A percentile compares a stretch with the other conserved stretches of the same genome.
phyloP scores from a whole-genome alignment of 30 jellyfish, hydroid and myxozoan genomes.

The Chrysaora quinquecirrha region DNA sequence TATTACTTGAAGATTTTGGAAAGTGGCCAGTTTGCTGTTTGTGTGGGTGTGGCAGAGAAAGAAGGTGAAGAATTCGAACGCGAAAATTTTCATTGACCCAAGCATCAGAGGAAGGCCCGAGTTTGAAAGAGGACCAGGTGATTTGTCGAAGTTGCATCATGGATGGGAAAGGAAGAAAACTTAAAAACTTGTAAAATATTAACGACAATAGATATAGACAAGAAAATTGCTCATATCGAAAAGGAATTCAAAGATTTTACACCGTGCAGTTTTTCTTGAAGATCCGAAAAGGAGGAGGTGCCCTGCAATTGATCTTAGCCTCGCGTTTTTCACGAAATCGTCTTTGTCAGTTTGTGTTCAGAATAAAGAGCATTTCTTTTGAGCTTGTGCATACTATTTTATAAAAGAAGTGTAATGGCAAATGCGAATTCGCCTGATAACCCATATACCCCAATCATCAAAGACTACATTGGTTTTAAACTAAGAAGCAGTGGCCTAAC shows the following conservation, averaged over 20 bases:
- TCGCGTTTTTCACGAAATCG: neutral
- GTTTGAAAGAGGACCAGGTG: slow-evolving; percentile 3
- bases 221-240: neutral
- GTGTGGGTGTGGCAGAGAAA: neutral
- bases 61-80: neutral
- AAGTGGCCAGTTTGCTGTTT: neutral
- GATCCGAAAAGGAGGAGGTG: neutral
- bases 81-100: neutral
- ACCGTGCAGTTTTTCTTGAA: neutral
- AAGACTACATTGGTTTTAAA: slow-evolving; percentile 77
- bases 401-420: slow-evolving; percentile 61
- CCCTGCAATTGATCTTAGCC: neutral
- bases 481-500: slow-evolving; percentile 55
- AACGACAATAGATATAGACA: neutral
- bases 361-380: neutral
- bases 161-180: neutral
- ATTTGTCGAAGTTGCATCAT: neutral
- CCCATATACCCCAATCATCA: slow-evolving; percentile 65
- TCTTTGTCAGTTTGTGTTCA: neutral
- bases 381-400: too few relatives aligned
- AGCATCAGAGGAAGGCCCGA: slow-evolving; percentile 7
- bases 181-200: neutral
- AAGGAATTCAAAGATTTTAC: neutral
- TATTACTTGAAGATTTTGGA: neutral
- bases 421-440: slow-evolving; percentile 69